These are phyloP conservation scores for Cephus pygmeus DNA, from an alignment of 2,888 invertebrate genomes.

Conservation along the genomic window DNA sequence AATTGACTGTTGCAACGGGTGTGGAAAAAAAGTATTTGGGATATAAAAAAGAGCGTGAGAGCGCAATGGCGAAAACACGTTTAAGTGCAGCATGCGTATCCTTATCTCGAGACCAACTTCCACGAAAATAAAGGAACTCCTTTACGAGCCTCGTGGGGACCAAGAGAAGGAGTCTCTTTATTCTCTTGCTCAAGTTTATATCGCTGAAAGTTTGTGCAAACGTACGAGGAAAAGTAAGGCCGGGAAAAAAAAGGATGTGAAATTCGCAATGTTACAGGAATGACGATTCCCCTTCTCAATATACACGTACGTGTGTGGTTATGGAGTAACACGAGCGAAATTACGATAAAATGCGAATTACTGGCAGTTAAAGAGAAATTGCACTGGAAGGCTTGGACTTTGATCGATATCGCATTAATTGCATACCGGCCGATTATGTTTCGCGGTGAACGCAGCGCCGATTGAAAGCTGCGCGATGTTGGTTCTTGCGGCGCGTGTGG, in stretches of 20 bases:
- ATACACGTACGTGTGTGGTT: not conserved
- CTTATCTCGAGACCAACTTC: constrained; percentile 37
- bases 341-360: constrained; percentile 53
- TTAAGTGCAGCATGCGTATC: constrained; percentile 1
- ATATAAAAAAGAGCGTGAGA: not conserved
- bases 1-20: not conserved
- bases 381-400: constrained; percentile 17
- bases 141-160: not conserved
- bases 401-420: constrained; percentile 56
- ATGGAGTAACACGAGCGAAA: constrained; percentile 39
- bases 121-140: constrained; percentile 47
- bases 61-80: not conserved
- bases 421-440: constrained; percentile 36
- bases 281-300: not conserved
- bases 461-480: not conserved
- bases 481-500: not conserved
- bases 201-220: not conserved
- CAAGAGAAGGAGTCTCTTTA: not conserved
- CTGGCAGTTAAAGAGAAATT: constrained; percentile 32
- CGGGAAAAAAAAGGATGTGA: not conserved
- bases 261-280: not conserved
- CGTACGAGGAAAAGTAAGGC: not conserved
- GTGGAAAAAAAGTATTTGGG: not conserved
- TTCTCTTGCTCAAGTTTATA: not conserved
- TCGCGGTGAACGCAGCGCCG: constrained; percentile 4